Conservation (phyloP, 2,113 vertebrate species). For the Dasypus novemcinctus region DNA sequence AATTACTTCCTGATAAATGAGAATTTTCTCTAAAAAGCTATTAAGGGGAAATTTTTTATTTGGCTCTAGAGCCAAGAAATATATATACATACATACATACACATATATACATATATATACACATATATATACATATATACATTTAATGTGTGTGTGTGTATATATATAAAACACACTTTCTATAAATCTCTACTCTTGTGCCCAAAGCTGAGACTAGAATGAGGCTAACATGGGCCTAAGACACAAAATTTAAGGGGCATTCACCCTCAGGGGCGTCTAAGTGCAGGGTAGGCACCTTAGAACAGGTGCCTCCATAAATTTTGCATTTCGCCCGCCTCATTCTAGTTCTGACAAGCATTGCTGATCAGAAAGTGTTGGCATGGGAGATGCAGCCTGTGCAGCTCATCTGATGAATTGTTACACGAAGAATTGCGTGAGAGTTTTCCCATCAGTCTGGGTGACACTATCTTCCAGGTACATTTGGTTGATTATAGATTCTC, state of each 20-base stretch:
- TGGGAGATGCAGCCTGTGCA: background rate
- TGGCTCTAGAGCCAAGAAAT: slow-evolving; percentile 4
- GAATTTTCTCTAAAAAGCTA: slow-evolving; percentile 8
- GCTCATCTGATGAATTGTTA: background rate
- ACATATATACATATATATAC: no score
- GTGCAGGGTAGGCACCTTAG: background rate
- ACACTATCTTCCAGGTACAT: background rate
- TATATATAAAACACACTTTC: background rate
- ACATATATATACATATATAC: no score
- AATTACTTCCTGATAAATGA: slow-evolving; percentile 44
- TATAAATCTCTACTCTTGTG: background rate
- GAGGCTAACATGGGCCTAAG: background rate
- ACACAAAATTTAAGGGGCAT: background rate
- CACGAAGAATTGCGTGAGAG: background rate
- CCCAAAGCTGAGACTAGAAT: background rate
- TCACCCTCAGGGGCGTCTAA: background rate
- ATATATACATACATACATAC: no score
- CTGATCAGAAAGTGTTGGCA: background rate
- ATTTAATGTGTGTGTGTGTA: no score
- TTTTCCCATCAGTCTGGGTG: background rate
- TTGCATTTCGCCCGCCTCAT: background rate
- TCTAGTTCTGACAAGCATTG: background rate
- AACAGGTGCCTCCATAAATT: background rate
- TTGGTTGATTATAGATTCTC: background rate
- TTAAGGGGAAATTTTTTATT: background rate